Conservation (phyloP, 2,888 invertebrate species). For the Acleris sparsana region DNA sequence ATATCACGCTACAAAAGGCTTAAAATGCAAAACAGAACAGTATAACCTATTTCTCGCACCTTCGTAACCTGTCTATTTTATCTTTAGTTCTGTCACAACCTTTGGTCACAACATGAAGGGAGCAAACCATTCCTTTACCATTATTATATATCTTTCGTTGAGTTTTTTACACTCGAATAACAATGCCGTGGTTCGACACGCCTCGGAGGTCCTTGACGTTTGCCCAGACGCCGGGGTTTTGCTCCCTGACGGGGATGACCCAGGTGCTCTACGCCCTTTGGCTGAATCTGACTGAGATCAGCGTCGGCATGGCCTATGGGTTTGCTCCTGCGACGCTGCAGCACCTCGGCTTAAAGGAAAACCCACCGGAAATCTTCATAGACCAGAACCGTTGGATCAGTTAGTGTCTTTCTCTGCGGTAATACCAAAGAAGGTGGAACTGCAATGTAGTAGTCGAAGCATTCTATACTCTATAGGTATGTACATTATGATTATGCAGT, state of each 20-base stretch:
- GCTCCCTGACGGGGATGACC: slow-evolving; percentile 54
- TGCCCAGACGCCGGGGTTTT: slow-evolving; percentile 50
- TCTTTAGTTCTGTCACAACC: not conserved
- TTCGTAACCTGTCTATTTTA: not conserved
- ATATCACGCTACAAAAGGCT: too few species aligned
- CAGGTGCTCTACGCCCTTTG: slow-evolving; percentile 63
- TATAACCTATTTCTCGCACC: not conserved
- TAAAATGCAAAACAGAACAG: not conserved
- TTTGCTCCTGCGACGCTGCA: slow-evolving; percentile 85
- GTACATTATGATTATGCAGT: too few species aligned
- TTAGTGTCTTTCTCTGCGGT: slow-evolving; percentile 50
- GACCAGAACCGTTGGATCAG: slow-evolving; percentile 78
- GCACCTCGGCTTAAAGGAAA: slow-evolving; percentile 63
- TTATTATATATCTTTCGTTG: not conserved
- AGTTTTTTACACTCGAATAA: not conserved
- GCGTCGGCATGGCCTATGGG: slow-evolving; percentile 84
- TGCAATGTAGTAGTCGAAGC: too few species aligned
- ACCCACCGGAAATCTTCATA: slow-evolving; percentile 50
- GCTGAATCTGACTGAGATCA: slow-evolving; percentile 81
- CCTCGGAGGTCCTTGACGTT: too few species aligned
- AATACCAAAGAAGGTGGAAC: too few species aligned
- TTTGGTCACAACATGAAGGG: not conserved
- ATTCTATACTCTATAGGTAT: too few species aligned
- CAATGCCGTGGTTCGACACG: not conserved
- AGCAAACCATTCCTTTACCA: not conserved